Evolutionary conservation across 2,888 invertebrate species (phyloP).

Genomic region (Abscondita cerata): DNA sequence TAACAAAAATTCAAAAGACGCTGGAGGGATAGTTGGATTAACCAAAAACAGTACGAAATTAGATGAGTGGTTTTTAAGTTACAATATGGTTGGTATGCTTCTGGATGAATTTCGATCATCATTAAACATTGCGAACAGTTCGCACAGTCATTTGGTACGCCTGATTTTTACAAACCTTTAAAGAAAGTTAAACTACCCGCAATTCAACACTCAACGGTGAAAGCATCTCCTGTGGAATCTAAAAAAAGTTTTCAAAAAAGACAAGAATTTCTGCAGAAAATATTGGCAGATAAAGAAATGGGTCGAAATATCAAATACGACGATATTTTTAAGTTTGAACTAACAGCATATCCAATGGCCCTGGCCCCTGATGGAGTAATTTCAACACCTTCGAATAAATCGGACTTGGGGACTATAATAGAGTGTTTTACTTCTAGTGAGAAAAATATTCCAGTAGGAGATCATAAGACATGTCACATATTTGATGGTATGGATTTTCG

Average conservation of each 20-base stretch:
- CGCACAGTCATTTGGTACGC: constrained; percentile 11
- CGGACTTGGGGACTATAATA: neutral
- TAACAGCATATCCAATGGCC: constrained; percentile 12
- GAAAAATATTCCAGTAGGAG: neutral
- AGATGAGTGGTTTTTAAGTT: constrained; percentile 35
- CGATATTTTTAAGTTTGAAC: constrained; percentile 12
- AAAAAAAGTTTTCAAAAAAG: constrained; percentile 3
- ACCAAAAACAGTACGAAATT: constrained; percentile 31
- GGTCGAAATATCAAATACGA: constrained; percentile 16
- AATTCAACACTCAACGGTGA: neutral
- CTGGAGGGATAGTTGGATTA: constrained; percentile 3
- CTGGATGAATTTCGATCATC: constrained; percentile 4
- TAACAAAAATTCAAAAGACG: constrained; percentile 3
- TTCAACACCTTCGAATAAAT: constrained; percentile 12
- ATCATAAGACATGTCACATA: constrained; percentile 2
- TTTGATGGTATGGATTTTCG: constrained; percentile 19
- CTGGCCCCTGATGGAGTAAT: constrained; percentile 3
- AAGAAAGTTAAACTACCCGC: neutral
- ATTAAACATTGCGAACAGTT: neutral
- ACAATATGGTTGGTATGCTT: constrained; percentile 24
- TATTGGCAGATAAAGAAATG: constrained; percentile 15
- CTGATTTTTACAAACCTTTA: constrained; percentile 15
- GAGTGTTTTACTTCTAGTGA: constrained; percentile 2
- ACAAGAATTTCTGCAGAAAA: constrained; percentile 15
- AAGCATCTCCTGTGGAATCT: neutral